phyloP scores from a whole-genome alignment of 1,140 invertebrate species.

The Atta texana region DNA sequence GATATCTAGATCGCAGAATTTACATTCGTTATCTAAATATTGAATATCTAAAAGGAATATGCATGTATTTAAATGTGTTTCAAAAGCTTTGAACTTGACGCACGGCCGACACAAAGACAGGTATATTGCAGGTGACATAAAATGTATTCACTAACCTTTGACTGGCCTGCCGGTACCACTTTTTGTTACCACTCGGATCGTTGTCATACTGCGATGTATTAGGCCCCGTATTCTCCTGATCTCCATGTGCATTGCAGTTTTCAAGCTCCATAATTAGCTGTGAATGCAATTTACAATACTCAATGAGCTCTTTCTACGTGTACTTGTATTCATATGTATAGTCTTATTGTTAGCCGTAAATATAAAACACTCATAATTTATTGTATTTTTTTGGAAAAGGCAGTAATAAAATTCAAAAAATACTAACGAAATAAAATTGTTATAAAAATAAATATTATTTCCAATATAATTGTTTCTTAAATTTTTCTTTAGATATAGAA shows the following conservation, averaged over 20 bases:
- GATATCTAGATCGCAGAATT: background rate
- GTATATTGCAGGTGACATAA: slow-evolving; percentile 1
- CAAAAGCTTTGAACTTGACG: background rate
- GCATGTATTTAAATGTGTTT: background rate
- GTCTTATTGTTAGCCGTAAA: no score
- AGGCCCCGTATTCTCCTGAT: slow-evolving; percentile 57
- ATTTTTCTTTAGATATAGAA: no score
- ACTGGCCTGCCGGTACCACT: slow-evolving; percentile 81
- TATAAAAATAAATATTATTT: no score
- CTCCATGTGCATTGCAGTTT: slow-evolving; percentile 74
- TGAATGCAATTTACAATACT: slow-evolving; percentile 34
- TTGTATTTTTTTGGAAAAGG: no score
- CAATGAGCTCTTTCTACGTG: background rate
- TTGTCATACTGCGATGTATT: slow-evolving; percentile 72
- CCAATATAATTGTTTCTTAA: no score
- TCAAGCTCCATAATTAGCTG: slow-evolving; percentile 81
- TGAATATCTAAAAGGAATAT: background rate
- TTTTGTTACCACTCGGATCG: slow-evolving; percentile 78
- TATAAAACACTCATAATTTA: no score
- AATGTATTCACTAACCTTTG: slow-evolving; percentile 76
- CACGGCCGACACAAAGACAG: background rate
- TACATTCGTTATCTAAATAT: background rate
- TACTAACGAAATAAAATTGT: no score
- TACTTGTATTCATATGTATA: no score
- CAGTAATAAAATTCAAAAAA: no score